These are phyloP conservation scores for Styela plicata DNA, from an alignment of 23 tunicate species.

Conservation along the genomic window DNA sequence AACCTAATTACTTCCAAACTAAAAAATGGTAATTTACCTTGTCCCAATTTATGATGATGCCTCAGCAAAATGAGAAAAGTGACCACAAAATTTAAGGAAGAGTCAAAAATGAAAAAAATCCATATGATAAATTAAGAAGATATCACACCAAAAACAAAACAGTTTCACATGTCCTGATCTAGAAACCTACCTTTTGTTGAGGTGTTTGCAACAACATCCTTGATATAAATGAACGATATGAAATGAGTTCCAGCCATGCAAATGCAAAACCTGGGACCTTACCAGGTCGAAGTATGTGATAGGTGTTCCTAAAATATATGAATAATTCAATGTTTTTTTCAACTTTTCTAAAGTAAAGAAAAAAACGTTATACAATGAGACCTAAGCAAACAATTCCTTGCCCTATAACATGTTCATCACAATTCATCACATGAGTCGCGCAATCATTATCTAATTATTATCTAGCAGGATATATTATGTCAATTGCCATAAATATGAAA, in stretches of 20 bases:
- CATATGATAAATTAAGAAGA: neutral
- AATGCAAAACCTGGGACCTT: conserved; percentile 98
- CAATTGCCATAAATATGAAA: neutral
- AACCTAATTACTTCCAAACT: too few relatives aligned
- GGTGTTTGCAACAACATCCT: conserved; percentile 93
- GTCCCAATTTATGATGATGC: too few relatives aligned
- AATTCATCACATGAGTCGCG: too few relatives aligned
- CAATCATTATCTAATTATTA: neutral
- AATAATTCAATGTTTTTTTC: too few relatives aligned
- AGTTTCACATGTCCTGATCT: neutral
- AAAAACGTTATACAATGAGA: too few relatives aligned
- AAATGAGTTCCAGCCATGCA: conserved; percentile 96
- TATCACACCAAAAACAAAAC: neutral
- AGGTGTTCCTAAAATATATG: conserved; percentile 85
- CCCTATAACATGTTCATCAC: too few relatives aligned
- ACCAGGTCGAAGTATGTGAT: conserved; percentile 91
- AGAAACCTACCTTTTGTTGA: conserved; percentile 60
- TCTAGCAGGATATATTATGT: neutral
- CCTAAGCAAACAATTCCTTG: too few relatives aligned
- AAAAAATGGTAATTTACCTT: too few relatives aligned
- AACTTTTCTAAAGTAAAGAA: too few relatives aligned
- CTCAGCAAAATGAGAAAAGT: too few relatives aligned
- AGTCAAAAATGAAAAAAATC: too few relatives aligned
- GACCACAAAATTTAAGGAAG: too few relatives aligned
- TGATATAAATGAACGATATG: conserved; percentile 86